Evolutionary conservation across 2,797 vertebrate genomes (phyloP), one percentile per base, ranked within the genome.

Genomic region (Hippopotamyrus pictus): DNA sequence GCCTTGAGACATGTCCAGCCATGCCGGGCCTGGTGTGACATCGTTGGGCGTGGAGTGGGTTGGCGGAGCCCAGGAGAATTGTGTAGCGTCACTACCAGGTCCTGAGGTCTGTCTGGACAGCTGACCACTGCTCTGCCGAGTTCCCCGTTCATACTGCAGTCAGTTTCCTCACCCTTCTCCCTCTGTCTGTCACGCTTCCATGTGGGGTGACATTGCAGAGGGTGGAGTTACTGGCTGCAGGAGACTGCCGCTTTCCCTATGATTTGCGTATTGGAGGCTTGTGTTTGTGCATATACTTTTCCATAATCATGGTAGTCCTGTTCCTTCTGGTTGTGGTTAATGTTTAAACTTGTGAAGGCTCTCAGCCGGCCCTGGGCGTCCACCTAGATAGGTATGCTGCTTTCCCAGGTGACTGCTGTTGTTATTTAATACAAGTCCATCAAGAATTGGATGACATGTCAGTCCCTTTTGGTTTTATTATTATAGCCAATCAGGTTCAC

Each of bases 131-230:
- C 76, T 82, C 17, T 82, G 41, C 76, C 19, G 19, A 82, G 76
- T 82, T 46, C 9, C 41, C 19, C 7, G n/a, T 46, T 46, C 19
- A 11, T 82, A n/a, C 76, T n/a, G 17, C 19, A 44, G 7, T 46
- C 76, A 19, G 48, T 86, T 86, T 86, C 50, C 25, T 53, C 48
- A 86, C 50, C 50, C 25, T 51, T 54, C 84, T 53, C 46, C 69
- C 12, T 90, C 89, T 89, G 89, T 88, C 59, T 89, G 90, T 90
- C 53, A 57, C 65, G 84, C 82, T 46, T 82, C 37, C 19, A 22
- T 46, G 76, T 82, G 76, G 76, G 41, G 76, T 82, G 76, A 82
- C 41, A 22, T 82, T 82, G 41, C 76, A n/a, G 41, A 82, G 76
- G 76, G 41, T 14, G 19, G 37, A 46, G 76, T 82, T 46, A 46